Percentiles rank a stretch among this genome's conserved stretches.
These are phyloP conservation scores for Sebastes aleutianus DNA, from an alignment of 2,797 vertebrate genomes.

Conservation along the genomic window DNA sequence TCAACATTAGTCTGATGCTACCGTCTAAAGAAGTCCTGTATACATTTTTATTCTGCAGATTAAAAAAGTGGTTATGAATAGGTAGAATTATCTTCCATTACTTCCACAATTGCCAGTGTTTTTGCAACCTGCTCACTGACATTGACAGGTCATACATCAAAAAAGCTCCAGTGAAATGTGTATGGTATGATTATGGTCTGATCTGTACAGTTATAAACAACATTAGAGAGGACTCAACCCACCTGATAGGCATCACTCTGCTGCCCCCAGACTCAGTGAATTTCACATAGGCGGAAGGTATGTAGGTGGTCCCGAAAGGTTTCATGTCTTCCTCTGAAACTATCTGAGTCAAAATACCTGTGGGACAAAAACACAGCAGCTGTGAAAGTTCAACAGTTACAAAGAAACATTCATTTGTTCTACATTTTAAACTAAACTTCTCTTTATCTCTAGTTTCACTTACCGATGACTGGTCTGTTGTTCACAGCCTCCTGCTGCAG, in stretches of 20 bases:
- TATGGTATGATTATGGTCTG: not conserved
- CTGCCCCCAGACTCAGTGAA: conserved; percentile 83
- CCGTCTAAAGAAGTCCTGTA: not conserved
- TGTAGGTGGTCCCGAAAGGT: conserved; percentile 79
- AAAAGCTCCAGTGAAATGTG: not conserved
- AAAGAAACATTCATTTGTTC: not conserved
- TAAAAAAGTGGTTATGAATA: not conserved
- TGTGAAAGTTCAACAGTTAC: not conserved
- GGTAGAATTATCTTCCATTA: not conserved
- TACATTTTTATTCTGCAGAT: not conserved
- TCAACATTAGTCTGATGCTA: not conserved
- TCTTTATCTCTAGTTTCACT: conserved; percentile 14
- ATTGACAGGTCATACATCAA: not conserved
- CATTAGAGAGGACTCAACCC: not conserved
- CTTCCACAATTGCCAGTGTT: not conserved
- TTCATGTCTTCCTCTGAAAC: conserved; percentile 73
- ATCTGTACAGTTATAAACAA: not conserved
- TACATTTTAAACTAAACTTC: not conserved
- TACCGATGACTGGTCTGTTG: conserved; percentile 78
- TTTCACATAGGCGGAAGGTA: conserved; percentile 84
- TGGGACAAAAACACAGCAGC: not conserved
- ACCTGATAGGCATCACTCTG: conserved; percentile 85
- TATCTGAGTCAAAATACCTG: conserved; percentile 85
- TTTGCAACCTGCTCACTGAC: not conserved
- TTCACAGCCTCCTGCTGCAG: conserved; percentile 41